A percentile compares a stretch with the other conserved stretches of the same genome.
These are phyloP conservation scores for Chaenocephalus aceratus DNA, from an alignment of 2,113 vertebrate genomes.

Conservation along the genomic window DNA sequence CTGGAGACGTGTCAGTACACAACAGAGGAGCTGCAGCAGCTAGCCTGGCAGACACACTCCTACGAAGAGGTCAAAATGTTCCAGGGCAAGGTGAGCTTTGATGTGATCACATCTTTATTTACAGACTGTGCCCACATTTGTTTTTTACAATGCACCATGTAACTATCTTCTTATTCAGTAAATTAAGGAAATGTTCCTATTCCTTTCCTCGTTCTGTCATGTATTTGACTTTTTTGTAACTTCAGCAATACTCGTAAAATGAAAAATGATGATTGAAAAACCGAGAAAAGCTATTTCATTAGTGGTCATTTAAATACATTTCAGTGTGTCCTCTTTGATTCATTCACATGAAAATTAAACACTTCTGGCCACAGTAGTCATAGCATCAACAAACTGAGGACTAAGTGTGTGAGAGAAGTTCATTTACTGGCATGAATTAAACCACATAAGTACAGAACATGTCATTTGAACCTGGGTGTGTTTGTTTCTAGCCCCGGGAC, in stretches of 20 bases:
- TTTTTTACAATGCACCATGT: too few relatives aligned
- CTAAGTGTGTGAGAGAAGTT: neutral
- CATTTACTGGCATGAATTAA: neutral
- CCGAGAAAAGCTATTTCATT: too few relatives aligned
- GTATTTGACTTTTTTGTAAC: too few relatives aligned
- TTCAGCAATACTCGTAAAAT: too few relatives aligned
- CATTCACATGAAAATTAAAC: neutral
- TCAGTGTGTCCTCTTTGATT: too few relatives aligned
- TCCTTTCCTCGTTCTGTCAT: too few relatives aligned
- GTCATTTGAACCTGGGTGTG: constrained; percentile 3
- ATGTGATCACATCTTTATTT: neutral
- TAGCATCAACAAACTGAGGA: neutral
- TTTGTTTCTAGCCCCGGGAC: constrained; percentile 89
- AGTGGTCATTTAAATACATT: too few relatives aligned
- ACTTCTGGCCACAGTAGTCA: neutral
- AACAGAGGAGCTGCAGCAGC: constrained; percentile 95
- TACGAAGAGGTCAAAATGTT: constrained; percentile 99
- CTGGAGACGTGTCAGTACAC: constrained; percentile 99
- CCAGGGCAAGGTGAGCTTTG: constrained; percentile 95
- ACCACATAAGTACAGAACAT: neutral
- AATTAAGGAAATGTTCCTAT: too few relatives aligned
- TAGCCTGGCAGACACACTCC: constrained; percentile 98
- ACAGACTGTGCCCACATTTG: too few relatives aligned
- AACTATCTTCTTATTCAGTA: too few relatives aligned
- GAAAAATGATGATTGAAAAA: too few relatives aligned